These are phyloP conservation scores for Urocitellus parryii DNA, from an alignment of 2,113 vertebrate genomes.

Conservation along the genomic window DNA sequence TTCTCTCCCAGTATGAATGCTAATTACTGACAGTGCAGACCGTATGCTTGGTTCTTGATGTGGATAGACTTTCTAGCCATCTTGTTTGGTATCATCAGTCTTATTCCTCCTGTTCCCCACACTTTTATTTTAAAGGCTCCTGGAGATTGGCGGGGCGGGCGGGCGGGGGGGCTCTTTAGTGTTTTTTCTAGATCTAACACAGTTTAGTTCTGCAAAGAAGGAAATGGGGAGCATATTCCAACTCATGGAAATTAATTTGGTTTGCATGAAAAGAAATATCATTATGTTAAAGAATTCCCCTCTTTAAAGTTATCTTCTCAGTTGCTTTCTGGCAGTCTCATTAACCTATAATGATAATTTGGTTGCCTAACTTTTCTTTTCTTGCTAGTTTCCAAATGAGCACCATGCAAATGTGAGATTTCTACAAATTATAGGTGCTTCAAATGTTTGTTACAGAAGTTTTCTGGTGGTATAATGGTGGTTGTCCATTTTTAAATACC, in stretches of 20 bases:
- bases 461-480: not conserved
- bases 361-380: constrained; percentile 58
- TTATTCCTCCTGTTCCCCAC: not conserved
- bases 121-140: constrained; percentile 56
- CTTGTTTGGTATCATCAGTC: not conserved
- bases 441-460: not conserved
- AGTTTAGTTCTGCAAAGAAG: constrained; percentile 5
- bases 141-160: not conserved
- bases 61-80: constrained; percentile 49
- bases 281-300: constrained; percentile 60
- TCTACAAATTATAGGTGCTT: constrained; percentile 48
- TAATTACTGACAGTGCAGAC: constrained; percentile 77
- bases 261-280: constrained; percentile 67
- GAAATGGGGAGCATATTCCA: not conserved
- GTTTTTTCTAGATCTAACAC: constrained; percentile 37
- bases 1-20: constrained; percentile 76
- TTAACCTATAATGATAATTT: constrained; percentile 75
- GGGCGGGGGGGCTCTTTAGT: not conserved
- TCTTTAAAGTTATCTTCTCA: constrained; percentile 58
- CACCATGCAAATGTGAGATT: constrained; percentile 51
- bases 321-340: constrained; percentile 69
- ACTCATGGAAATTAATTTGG: constrained; percentile 70
- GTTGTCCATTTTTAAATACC: not conserved
- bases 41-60: constrained; percentile 63
- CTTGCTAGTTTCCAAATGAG: constrained; percentile 57